Percentiles rank a stretch among this genome's conserved stretches.
Conservation (phyloP, 2,113 vertebrate genomes). For the Lanius ludovicianus region DNA sequence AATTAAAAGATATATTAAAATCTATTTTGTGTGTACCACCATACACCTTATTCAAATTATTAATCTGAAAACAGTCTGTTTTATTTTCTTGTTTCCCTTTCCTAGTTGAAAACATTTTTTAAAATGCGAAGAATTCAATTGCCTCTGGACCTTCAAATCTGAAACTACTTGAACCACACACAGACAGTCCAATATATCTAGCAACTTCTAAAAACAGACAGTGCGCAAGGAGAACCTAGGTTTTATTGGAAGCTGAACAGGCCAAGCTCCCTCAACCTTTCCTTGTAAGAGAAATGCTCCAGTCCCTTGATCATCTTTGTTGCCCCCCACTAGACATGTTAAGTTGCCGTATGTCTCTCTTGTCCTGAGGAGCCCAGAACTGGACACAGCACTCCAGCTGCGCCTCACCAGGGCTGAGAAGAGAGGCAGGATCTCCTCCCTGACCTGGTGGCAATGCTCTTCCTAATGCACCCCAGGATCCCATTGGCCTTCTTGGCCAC, state of each 20-base stretch:
- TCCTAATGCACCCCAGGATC: neutral
- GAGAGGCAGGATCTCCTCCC: neutral
- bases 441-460: rapidly evolving
- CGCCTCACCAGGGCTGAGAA: no score
- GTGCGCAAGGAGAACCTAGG: neutral
- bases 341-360: neutral
- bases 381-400: neutral
- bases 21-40: neutral
- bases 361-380: neutral
- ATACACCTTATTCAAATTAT: neutral
- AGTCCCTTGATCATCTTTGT: neutral
- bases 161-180: neutral
- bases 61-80: neutral
- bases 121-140: neutral
- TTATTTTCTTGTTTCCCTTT: neutral
- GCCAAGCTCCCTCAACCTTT: neutral
- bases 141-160: neutral
- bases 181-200: neutral
- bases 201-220: neutral
- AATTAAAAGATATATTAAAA: neutral
- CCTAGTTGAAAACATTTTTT: neutral
- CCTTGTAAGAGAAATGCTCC: neutral
- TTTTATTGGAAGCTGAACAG: neutral
- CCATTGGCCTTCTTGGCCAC: neutral
- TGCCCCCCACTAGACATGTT: no score